These are phyloP conservation scores for Brachionichthys hirsutus DNA, from an alignment of 2,113 vertebrate species.

Conservation along the genomic window DNA sequence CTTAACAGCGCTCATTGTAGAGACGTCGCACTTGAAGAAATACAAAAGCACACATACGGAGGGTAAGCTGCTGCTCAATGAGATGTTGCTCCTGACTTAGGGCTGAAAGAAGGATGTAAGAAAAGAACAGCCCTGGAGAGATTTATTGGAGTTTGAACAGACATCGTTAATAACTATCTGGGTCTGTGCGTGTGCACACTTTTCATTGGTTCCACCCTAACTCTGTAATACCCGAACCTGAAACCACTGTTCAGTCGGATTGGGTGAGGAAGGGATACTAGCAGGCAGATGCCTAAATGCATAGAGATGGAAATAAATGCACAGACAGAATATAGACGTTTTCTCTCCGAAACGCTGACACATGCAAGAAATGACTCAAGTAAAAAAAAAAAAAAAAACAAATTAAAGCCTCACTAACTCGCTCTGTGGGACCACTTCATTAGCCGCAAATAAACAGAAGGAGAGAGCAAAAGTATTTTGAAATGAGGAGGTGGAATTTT, in stretches of 20 bases:
- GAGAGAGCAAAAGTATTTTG: slow-evolving; percentile 14
- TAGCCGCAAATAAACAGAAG: slow-evolving; percentile 24
- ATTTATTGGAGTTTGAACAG: slow-evolving; percentile 32
- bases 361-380: no score
- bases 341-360: background rate
- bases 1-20: slow-evolving; percentile 8
- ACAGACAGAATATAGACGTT: background rate
- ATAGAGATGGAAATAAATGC: slow-evolving; percentile 2
- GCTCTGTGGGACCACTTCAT: slow-evolving; percentile 25
- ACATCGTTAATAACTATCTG: slow-evolving; percentile 31
- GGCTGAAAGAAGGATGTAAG: slow-evolving; percentile 28
- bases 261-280: slow-evolving; percentile 22
- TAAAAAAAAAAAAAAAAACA: no score
- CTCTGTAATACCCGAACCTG: no score
- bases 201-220: no score
- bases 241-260: background rate
- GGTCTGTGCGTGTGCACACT: slow-evolving; percentile 8
- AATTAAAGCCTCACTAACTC: slow-evolving; percentile 29
- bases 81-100: slow-evolving; percentile 14
- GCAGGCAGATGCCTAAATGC: slow-evolving; percentile 9
- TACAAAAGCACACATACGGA: slow-evolving; percentile 10
- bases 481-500: slow-evolving; percentile 1
- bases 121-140: slow-evolving; percentile 35
- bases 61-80: slow-evolving; percentile 4
- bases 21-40: slow-evolving; percentile 1